Conservation (phyloP, 1,140 invertebrate genomes). For the Trypoxylus dichotomus region DNA sequence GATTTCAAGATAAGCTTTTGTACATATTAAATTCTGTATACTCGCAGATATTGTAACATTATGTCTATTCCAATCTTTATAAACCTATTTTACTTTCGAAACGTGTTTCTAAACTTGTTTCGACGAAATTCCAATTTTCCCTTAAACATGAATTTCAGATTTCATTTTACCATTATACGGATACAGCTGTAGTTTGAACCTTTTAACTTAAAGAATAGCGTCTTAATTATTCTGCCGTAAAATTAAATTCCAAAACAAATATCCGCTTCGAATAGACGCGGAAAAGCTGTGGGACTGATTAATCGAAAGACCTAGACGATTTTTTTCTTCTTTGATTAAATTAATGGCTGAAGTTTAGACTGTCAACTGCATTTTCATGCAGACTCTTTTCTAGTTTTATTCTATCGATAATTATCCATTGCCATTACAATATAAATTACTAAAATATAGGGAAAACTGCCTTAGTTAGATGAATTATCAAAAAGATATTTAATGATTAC, state of each 20-base stretch:
- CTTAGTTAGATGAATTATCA: no score
- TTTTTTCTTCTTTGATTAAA: not conserved
- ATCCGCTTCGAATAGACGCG: not conserved
- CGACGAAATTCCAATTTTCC: no score
- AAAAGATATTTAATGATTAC: no score
- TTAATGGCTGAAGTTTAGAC: slow-evolving; percentile 1
- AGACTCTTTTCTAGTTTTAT: not conserved
- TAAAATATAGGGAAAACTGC: not conserved
- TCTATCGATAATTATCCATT: not conserved
- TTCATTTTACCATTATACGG: not conserved
- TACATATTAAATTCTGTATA: no score
- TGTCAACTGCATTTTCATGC: not conserved
- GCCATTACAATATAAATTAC: not conserved
- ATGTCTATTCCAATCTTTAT: no score
- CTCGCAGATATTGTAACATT: no score
- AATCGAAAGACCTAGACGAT: not conserved
- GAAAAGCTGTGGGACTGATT: not conserved
- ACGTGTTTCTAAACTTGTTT: no score
- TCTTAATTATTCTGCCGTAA: not conserved
- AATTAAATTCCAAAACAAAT: slow-evolving; percentile 20
- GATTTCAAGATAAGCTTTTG: no score
- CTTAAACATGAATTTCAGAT: not conserved
- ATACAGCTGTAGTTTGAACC: not conserved
- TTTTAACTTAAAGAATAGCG: not conserved
- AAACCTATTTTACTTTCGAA: no score